Evolutionary conservation across 2,888 invertebrate genomes (phyloP).

Genomic region (Leucozona laternaria): DNA sequence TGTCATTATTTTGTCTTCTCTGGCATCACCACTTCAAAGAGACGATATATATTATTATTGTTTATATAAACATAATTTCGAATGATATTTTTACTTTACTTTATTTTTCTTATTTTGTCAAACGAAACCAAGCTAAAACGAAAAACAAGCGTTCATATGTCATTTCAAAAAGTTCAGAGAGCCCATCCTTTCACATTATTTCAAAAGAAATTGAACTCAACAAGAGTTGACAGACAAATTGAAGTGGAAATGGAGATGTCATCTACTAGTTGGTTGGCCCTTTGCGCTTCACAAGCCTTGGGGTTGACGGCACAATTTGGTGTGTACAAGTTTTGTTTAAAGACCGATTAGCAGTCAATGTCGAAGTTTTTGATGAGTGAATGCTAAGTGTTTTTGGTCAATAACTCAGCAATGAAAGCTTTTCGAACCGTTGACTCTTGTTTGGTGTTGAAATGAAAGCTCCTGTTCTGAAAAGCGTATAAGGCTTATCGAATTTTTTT

Average conservation of each 20-base stretch:
- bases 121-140: slow-evolving; percentile 25
- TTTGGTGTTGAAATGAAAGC: too few relatives aligned
- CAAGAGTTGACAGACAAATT: slow-evolving; percentile 83
- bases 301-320: slow-evolving; percentile 25
- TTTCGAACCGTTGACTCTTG: too few relatives aligned
- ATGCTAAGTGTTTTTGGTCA: too few relatives aligned
- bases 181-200: slow-evolving; percentile 60
- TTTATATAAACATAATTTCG: not conserved
- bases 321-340: not conserved
- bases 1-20: slow-evolving; percentile 31
- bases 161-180: slow-evolving; percentile 39
- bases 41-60: not conserved
- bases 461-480: too few relatives aligned
- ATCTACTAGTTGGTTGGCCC: slow-evolving; percentile 75
- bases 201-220: slow-evolving; percentile 81
- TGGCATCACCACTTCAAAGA: slow-evolving; percentile 23
- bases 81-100: slow-evolving; percentile 22
- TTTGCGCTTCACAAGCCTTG: slow-evolving; percentile 61
- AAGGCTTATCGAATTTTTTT: too few relatives aligned
- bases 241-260: slow-evolving; percentile 83
- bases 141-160: slow-evolving; percentile 38
- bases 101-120: slow-evolving; percentile 12
- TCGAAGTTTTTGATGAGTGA: not conserved
- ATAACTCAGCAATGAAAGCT: too few relatives aligned
- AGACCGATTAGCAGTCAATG: not conserved